A percentile compares a stretch with the other conserved stretches of the same genome.
Evolutionary conservation across 2,113 vertebrate genomes (phyloP).

Genomic region (Gobiocypris rarus): DNA sequence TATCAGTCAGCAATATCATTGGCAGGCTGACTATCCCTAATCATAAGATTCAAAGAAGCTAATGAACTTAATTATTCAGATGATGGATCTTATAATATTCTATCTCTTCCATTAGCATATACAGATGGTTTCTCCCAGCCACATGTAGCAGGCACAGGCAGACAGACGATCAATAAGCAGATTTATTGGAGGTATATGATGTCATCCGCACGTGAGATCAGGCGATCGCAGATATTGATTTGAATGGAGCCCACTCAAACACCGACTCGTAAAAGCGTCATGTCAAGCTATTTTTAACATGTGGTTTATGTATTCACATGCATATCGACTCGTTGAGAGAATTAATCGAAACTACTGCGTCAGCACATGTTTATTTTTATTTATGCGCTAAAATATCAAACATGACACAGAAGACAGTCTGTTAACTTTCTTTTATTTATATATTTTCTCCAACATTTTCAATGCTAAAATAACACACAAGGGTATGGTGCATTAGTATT

Average conservation of each 20-base stretch:
- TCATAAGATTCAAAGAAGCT: background rate
- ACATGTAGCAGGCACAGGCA: conserved; percentile 27
- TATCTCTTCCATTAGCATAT: background rate
- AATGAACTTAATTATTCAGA: conserved; percentile 33
- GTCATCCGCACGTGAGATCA: conserved; percentile 15
- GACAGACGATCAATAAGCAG: conserved; percentile 23
- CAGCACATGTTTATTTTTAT: background rate
- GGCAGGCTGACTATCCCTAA: conserved; percentile 21
- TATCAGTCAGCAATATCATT: conserved; percentile 17
- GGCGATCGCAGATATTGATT: conserved; percentile 1
- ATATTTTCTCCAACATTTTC: conserved; percentile 4
- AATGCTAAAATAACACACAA: conserved; percentile 37
- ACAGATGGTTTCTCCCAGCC: background rate
- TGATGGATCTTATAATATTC: conserved; percentile 14
- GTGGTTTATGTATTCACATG: background rate
- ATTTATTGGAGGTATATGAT: conserved; percentile 2
- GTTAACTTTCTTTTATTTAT: conserved; percentile 28
- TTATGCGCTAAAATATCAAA: background rate
- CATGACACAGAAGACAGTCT: background rate
- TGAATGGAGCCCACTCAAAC: conserved; percentile 19
- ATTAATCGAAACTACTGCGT: background rate
- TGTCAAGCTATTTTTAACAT: conserved; percentile 1
- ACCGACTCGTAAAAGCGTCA: background rate
- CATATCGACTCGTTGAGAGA: background rate
- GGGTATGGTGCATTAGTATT: conserved; percentile 51